Conservation (phyloP, 2,113 vertebrate species). For the Sapajus apella region DNA sequence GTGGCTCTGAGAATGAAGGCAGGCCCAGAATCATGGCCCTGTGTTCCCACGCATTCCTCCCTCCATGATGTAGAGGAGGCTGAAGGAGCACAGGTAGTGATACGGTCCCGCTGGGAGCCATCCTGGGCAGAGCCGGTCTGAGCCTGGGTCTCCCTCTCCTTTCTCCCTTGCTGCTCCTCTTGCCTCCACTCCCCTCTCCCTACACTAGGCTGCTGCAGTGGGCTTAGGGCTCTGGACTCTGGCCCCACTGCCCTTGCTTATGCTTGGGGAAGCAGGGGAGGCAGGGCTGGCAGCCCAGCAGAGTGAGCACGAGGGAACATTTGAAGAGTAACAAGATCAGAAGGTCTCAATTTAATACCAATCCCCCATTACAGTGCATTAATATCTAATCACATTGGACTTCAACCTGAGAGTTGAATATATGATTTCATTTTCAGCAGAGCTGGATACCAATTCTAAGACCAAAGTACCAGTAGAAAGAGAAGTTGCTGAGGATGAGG, state of each 20-base stretch:
- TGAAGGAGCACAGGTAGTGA: not conserved
- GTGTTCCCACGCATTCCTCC: not conserved
- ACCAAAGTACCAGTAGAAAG: conserved; percentile 39
- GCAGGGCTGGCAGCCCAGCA: not conserved
- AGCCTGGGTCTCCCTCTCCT: too few relatives aligned
- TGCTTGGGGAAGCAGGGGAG: not conserved
- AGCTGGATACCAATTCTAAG: conserved; percentile 54
- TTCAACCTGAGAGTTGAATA: conserved; percentile 65
- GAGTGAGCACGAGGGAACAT: conserved; percentile 43
- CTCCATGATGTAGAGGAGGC: not conserved
- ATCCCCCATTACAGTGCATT: conserved; percentile 59
- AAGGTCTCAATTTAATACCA: conserved; percentile 65
- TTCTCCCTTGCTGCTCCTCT: not conserved
- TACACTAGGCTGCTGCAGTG: fast-evolving
- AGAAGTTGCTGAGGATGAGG: not conserved
- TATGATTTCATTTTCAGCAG: conserved; percentile 67
- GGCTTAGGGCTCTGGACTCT: not conserved
- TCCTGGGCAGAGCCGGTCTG: not conserved
- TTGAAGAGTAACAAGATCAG: conserved; percentile 49
- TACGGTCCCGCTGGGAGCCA: fast-evolving
- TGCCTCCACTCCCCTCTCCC: too few relatives aligned
- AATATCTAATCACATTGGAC: conserved; percentile 71
- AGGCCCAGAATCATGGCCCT: not conserved
- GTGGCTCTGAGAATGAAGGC: not conserved
- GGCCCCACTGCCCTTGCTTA: not conserved